Evolutionary conservation across 2,888 invertebrate species (phyloP).

Genomic region (Cataglyphis altisquamis): DNA sequence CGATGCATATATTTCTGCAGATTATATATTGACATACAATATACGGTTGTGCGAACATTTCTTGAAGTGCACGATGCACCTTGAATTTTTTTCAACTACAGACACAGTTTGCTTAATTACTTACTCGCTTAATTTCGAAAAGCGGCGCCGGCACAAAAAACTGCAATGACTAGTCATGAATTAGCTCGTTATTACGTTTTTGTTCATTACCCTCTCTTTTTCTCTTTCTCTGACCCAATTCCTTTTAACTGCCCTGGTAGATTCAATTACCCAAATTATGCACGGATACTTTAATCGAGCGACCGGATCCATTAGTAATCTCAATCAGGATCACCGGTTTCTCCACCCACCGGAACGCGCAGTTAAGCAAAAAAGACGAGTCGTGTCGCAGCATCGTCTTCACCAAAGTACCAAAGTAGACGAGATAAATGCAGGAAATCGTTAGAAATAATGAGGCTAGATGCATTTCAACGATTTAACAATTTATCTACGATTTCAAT

Average conservation of each 20-base stretch:
- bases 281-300: slow-evolving; percentile 71
- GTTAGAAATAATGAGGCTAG: slow-evolving; percentile 18
- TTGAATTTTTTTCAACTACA: neutral
- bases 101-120: slow-evolving; percentile 39
- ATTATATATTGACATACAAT: neutral
- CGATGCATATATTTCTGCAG: neutral
- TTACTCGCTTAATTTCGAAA: slow-evolving; percentile 35
- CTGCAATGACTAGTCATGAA: slow-evolving; percentile 41
- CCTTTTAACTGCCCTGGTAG: slow-evolving; percentile 59
- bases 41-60: neutral
- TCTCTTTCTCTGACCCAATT: slow-evolving; percentile 36
- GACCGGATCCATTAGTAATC: slow-evolving; percentile 69
- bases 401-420: neutral
- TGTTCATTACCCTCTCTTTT: neutral
- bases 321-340: slow-evolving; percentile 69
- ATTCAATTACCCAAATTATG: slow-evolving; percentile 78
- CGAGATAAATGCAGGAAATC: slow-evolving; percentile 36
- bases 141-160: slow-evolving; percentile 37
- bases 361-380: slow-evolving; percentile 40
- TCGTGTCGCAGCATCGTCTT: slow-evolving; percentile 36
- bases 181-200: slow-evolving; percentile 46
- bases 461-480: neutral
- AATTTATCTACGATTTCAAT: slow-evolving; percentile 13
- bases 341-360: slow-evolving; percentile 61
- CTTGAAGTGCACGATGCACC: neutral